These are phyloP conservation scores for Aurelia coerulea DNA, from an alignment of 30 jellyfish, hydroid and myxozoan genomes.

Conservation along the genomic window DNA sequence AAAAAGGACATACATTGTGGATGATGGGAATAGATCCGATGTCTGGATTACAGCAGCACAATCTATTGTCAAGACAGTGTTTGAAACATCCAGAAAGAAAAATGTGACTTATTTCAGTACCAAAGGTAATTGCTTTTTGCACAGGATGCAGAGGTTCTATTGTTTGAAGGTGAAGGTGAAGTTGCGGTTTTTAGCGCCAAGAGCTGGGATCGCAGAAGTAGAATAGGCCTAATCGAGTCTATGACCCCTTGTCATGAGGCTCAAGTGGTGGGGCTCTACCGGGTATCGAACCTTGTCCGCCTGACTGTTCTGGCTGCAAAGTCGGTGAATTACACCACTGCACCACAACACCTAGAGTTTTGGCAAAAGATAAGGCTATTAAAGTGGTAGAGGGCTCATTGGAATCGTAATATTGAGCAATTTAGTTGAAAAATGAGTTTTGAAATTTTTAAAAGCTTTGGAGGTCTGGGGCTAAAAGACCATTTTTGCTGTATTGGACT, in stretches of 20 bases:
- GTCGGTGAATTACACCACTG: no score
- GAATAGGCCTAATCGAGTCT: no score
- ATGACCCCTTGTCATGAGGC: no score
- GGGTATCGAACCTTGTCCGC: no score
- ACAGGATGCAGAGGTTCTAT: neutral
- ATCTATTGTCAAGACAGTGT: slow-evolving; percentile 1
- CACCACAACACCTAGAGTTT: no score
- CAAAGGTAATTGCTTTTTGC: slow-evolving; percentile 21
- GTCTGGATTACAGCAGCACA: neutral
- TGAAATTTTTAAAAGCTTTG: neutral
- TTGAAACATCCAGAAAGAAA: neutral
- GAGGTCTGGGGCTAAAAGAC: neutral
- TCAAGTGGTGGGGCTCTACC: no score
- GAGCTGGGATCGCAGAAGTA: no score
- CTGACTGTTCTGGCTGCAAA: no score
- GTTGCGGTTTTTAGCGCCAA: no score
- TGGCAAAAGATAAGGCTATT: no score
- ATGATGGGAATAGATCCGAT: neutral
- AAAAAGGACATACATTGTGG: neutral
- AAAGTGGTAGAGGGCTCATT: no score
- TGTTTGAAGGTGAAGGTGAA: no score
- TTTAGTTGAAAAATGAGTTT: neutral
- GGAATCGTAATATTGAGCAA: neutral
- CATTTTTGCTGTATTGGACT: neutral
- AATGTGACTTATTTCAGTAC: slow-evolving; percentile 33